These are phyloP conservation scores for Anarhynchus alexandrinus DNA, from an alignment of 2,113 vertebrate species.

Conservation along the genomic window DNA sequence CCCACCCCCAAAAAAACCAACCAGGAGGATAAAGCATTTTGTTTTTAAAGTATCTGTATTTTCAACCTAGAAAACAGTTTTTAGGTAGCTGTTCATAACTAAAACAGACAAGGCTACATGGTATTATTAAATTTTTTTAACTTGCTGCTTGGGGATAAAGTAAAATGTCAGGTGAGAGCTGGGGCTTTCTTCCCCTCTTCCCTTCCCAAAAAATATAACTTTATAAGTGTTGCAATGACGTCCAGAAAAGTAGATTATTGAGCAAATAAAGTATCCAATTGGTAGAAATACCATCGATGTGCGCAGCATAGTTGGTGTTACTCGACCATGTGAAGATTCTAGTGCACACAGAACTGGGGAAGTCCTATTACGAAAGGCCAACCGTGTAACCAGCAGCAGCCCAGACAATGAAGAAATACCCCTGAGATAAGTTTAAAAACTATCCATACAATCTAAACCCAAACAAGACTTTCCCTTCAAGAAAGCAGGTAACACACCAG, in stretches of 20 bases:
- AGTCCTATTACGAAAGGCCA: not conserved
- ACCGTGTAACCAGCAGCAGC: not conserved
- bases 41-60: not conserved
- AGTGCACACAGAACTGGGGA: not conserved
- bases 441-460: not conserved
- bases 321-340: not conserved
- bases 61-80: not conserved
- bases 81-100: not conserved
- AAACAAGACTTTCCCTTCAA: not conserved
- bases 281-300: not conserved
- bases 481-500: not conserved
- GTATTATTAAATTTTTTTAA: not conserved
- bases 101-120: not conserved
- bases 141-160: not conserved
- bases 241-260: not conserved
- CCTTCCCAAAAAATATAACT: not conserved
- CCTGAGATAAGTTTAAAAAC: not conserved
- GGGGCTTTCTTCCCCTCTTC: not conserved
- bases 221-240: not conserved
- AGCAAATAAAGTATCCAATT: not conserved
- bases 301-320: not conserved
- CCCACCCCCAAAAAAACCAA: not conserved
- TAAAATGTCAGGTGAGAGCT: not conserved
- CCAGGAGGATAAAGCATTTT: not conserved
- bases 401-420: not conserved